Evolutionary conservation across 2,888 invertebrate genomes (phyloP), one percentile per base, ranked within the genome.

Genomic region (Digitonthophagus gazella): DNA sequence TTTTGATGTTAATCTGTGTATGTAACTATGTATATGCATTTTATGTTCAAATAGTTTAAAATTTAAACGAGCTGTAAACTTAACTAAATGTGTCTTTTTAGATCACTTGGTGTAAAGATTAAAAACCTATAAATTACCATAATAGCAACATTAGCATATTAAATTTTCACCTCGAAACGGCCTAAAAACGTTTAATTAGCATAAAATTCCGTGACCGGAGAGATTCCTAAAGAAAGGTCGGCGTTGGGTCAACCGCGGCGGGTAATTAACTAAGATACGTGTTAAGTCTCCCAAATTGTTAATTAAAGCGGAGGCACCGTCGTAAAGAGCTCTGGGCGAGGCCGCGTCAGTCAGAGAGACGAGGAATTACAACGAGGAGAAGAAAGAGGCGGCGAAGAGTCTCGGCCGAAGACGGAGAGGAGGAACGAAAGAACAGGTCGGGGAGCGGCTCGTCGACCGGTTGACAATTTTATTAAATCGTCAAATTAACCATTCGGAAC

Each of bases 381-480:
- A 61, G 20, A 20, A 61, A 61, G 18, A 19, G 61, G 16, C 16
- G 8, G 22, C 5, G 64, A 15, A 22, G 15, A 15, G n/a, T 22
- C 14, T 44, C 14, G 64, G 16, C 6, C 2, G 57, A 4, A n/a
- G 54, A 19, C 16, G 28, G 15, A 54, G 63, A n/a, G 57, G 55
- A 3, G 64, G 54, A n/a, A 28, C 55, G 63, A 69, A 67, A 55
- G 69, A 58, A 66, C 68, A 63, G 66, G 69, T 44, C 61, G 61
- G n/a, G 19, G 19, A 61, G 61, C 19, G 61, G 18, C 18, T 61
- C 61, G 18, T 8, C 61, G 75, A 74, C 73, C 71, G 74, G 68
- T 71, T 74, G 73, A 76, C 74, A 74, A 76, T 76, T 78, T 75
- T 77, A 78, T 78, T 77, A 78, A 78, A 78, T 78, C 75, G 77